Percentiles rank a stretch among this genome's conserved stretches.
Evolutionary conservation across 2,113 vertebrate genomes (phyloP).

Genomic region (Rattus rattus): DNA sequence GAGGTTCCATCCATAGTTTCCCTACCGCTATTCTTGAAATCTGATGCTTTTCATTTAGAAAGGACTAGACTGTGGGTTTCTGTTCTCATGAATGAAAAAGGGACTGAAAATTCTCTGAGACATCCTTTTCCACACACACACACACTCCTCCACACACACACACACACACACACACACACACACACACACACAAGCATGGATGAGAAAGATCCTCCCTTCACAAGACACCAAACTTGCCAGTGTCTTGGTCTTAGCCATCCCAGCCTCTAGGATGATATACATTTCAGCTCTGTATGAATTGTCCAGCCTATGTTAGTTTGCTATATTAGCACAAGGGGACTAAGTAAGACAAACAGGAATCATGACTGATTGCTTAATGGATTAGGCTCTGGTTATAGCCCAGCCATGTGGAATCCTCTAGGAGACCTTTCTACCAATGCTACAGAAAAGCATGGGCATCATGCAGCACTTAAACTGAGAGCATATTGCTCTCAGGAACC

Average conservation of each 20-base stretch:
- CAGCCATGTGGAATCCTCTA: not conserved
- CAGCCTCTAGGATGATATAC: not conserved
- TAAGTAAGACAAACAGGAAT: not conserved
- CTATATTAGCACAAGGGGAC: not conserved
- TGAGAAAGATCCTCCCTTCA: not conserved
- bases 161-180: not conserved
- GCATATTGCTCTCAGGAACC: not conserved
- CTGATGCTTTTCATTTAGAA: not conserved
- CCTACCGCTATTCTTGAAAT: not conserved
- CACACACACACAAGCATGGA: not conserved
- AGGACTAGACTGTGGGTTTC: not conserved
- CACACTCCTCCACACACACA: not conserved
- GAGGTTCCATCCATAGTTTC: not conserved
- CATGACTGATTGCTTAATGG: not conserved
- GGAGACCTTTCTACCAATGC: not conserved
- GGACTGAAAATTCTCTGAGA: not conserved
- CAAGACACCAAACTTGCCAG: not conserved
- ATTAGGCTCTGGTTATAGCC: not conserved
- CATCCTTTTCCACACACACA: not conserved
- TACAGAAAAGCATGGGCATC: not conserved
- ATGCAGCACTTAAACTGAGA: not conserved
- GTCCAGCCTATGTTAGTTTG: not conserved
- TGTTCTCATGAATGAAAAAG: not conserved
- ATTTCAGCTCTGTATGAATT: not conserved
- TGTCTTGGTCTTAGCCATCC: not conserved